Percentiles rank a stretch among this genome's conserved stretches.
Evolutionary conservation across 2,113 vertebrate species (phyloP).

Genomic region (Copsychus sechellarum): DNA sequence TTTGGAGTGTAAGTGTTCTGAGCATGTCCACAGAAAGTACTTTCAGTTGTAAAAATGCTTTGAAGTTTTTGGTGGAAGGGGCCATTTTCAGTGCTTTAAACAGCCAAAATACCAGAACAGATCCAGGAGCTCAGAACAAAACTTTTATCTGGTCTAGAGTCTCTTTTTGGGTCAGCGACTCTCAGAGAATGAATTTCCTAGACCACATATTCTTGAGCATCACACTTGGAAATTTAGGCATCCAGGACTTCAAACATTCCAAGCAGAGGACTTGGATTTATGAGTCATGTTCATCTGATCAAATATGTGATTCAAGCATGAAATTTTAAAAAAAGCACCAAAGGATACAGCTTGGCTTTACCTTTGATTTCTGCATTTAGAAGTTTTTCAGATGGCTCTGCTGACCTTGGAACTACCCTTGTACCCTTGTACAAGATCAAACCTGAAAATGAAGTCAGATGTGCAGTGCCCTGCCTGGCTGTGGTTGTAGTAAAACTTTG

Average conservation of each 20-base stretch:
- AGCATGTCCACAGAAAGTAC: background rate
- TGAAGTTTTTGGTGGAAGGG: background rate
- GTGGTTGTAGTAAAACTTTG: background rate
- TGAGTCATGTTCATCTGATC: slow-evolving; percentile 32
- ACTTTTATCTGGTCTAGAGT: background rate
- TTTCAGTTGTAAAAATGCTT: background rate
- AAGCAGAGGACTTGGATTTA: background rate
- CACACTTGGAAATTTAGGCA: background rate
- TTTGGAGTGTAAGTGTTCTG: background rate
- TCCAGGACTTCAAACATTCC: background rate
- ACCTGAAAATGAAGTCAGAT: background rate
- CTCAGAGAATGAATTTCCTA: background rate
- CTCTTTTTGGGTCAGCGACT: background rate
- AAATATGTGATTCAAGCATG: background rate
- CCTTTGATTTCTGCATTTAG: background rate
- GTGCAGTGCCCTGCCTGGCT: background rate
- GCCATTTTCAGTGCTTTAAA: background rate
- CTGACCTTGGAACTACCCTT: background rate
- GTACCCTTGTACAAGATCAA: background rate
- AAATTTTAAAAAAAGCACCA: background rate
- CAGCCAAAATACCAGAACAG: background rate
- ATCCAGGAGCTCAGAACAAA: background rate
- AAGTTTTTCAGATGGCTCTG: background rate
- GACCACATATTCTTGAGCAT: background rate
- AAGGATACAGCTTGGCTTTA: background rate